Evolutionary conservation across 2,797 vertebrate species (phyloP).

Genomic region (Notoglanidium macrostoma): DNA sequence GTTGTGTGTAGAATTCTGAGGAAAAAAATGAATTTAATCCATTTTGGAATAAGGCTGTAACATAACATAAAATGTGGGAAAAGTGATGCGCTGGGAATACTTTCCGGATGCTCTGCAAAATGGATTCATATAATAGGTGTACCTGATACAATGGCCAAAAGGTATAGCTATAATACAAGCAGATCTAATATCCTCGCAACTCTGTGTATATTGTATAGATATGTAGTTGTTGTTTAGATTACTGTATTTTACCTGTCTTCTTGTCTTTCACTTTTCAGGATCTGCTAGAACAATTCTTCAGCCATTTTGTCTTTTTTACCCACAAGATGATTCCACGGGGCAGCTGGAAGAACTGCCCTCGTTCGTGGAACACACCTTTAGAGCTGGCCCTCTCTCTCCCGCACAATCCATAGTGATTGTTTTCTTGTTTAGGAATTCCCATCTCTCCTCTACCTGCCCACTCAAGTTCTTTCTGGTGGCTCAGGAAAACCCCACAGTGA

Average conservation of each 20-base stretch:
- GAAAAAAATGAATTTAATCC: too few species aligned
- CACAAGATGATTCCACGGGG: slow-evolving; percentile 16
- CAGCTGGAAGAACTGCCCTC: slow-evolving; percentile 55
- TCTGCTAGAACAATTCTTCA: slow-evolving; percentile 46
- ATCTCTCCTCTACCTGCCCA: neutral
- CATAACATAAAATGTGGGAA: too few species aligned
- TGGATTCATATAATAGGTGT: too few species aligned
- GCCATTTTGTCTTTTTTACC: slow-evolving; percentile 35
- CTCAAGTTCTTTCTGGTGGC: neutral
- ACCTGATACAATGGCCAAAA: neutral
- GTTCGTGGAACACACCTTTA: slow-evolving; percentile 32
- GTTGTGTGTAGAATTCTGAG: too few species aligned
- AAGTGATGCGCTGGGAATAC: too few species aligned
- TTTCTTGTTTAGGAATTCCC: neutral
- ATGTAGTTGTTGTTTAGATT: neutral
- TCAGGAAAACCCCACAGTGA: slow-evolving; percentile 5
- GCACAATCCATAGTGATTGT: neutral
- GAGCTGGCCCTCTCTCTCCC: slow-evolving; percentile 48
- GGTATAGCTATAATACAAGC: neutral
- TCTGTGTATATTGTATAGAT: neutral
- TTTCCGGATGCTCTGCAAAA: too few species aligned
- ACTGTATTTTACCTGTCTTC: too few species aligned
- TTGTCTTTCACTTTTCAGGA: slow-evolving; percentile 37
- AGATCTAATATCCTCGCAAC: neutral
- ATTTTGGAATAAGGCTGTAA: too few species aligned